These are phyloP conservation scores for Muscicapa comitata DNA, from an alignment of 2,797 vertebrate genomes.

Conservation along the genomic window DNA sequence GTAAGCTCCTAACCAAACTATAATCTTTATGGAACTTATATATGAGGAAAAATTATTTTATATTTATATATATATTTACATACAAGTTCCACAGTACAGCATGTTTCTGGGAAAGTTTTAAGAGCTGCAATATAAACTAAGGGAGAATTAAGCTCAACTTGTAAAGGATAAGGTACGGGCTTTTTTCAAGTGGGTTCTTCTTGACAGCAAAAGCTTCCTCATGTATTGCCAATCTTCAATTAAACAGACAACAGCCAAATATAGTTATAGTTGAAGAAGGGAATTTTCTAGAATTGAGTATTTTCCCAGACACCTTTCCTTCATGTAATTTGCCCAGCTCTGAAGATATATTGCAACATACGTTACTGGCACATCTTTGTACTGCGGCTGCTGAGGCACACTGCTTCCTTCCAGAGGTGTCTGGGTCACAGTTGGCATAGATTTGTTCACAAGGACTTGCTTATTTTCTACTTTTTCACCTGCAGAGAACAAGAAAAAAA, in stretches of 20 bases:
- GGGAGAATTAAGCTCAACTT: background rate
- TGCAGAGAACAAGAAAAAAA: constrained; percentile 53
- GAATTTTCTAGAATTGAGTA: background rate
- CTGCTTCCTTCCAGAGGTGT: constrained; percentile 93
- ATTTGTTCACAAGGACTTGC: constrained; percentile 96
- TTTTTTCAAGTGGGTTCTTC: background rate
- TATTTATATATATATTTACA: background rate
- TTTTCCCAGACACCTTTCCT: background rate
- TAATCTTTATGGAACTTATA: background rate
- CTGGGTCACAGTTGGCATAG: constrained; percentile 98
- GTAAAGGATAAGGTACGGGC: background rate
- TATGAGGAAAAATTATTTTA: background rate
- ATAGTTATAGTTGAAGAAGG: background rate
- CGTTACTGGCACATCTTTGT: constrained; percentile 95
- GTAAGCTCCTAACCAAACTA: background rate
- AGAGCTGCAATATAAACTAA: background rate
- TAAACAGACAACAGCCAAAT: background rate
- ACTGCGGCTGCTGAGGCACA: constrained; percentile 91
- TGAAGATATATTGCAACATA: constrained; percentile 66
- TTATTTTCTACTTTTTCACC: constrained; percentile 98
- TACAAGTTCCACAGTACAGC: background rate
- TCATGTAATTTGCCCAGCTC: background rate
- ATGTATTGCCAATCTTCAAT: background rate
- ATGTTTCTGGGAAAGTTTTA: background rate
- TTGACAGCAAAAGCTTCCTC: background rate